Percentiles rank a stretch among this genome's conserved stretches.
phyloP scores from a whole-genome alignment of 2,888 invertebrate species.

The Vannuccia rotundouncinata region DNA sequence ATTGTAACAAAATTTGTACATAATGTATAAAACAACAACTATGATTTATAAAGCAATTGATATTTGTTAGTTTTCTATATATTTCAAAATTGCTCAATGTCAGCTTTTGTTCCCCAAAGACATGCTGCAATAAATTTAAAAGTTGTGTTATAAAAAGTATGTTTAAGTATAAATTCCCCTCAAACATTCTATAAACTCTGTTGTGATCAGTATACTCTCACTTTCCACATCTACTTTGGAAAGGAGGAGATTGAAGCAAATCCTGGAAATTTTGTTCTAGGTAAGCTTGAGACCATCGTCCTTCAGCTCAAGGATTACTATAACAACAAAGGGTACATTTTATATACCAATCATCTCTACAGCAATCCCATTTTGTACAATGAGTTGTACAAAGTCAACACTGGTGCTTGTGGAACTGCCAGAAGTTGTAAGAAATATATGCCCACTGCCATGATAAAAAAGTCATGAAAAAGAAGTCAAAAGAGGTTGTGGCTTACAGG shows the following conservation, averaged over 20 bases:
- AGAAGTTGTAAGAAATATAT: not conserved
- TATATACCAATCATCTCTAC: slow-evolving; percentile 4
- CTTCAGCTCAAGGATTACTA: not conserved
- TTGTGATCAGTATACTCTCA: not conserved
- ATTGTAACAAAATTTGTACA: too few relatives aligned
- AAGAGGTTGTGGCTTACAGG: not conserved
- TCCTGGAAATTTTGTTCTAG: not conserved
- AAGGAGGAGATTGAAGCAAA: not conserved
- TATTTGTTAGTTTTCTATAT: too few relatives aligned
- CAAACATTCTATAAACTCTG: not conserved
- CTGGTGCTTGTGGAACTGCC: slow-evolving; percentile 3
- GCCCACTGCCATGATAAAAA: slow-evolving; percentile 1
- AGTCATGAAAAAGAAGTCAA: not conserved
- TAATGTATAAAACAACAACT: too few relatives aligned
- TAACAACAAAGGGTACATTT: slow-evolving; percentile 5
- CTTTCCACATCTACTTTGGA: not conserved
- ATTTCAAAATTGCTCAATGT: too few relatives aligned
- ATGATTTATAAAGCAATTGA: too few relatives aligned
- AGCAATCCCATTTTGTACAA: slow-evolving; percentile 16
- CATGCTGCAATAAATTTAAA: too few relatives aligned
- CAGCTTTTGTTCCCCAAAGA: too few relatives aligned
- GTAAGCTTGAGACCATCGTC: not conserved
- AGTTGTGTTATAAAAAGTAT: too few relatives aligned
- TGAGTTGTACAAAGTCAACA: slow-evolving; percentile 3
- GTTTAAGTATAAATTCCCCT: not conserved